Percentiles rank a stretch among this genome's conserved stretches.
phyloP scores from a whole-genome alignment of 2,797 vertebrate species.

The Merluccius polli region DNA sequence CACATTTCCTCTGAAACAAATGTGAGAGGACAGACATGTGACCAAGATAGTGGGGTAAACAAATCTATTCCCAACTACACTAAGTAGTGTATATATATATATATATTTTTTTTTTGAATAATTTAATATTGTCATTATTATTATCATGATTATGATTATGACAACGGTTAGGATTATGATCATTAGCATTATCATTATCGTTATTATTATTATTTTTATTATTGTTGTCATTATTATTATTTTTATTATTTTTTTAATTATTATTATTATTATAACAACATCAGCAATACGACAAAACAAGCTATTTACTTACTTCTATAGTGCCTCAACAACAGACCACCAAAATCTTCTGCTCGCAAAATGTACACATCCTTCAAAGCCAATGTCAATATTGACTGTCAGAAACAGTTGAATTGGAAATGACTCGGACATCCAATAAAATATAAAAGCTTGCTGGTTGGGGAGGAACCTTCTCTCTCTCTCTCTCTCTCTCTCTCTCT shows the following conservation, averaged over 20 bases:
- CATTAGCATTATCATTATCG: background rate
- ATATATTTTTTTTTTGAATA: background rate
- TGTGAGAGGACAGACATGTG: conserved; percentile 27
- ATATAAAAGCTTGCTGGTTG: background rate
- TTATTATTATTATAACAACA: background rate
- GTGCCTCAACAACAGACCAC: conserved; percentile 25
- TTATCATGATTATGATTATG: background rate
- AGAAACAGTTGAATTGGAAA: conserved; percentile 29
- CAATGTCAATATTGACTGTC: background rate
- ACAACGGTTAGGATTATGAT: background rate
- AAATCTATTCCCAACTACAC: conserved; percentile 23
- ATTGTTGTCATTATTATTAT: background rate
- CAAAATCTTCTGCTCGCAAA: conserved; percentile 8
- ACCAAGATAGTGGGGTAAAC: conserved; percentile 39
- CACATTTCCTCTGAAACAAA: background rate
- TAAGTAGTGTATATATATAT: background rate
- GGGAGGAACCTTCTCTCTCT: background rate
- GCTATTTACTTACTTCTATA: conserved; percentile 36
- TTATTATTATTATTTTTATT: background rate
- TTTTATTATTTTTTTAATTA: background rate
- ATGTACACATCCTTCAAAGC: conserved; percentile 37
- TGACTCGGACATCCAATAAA: conserved; percentile 19
- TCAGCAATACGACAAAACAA: background rate
- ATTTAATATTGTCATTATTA: background rate
- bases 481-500: background rate